Base-by-base conservation (phyloP, 2,888 invertebrate genomes). In the Idaea aversata region DNA sequence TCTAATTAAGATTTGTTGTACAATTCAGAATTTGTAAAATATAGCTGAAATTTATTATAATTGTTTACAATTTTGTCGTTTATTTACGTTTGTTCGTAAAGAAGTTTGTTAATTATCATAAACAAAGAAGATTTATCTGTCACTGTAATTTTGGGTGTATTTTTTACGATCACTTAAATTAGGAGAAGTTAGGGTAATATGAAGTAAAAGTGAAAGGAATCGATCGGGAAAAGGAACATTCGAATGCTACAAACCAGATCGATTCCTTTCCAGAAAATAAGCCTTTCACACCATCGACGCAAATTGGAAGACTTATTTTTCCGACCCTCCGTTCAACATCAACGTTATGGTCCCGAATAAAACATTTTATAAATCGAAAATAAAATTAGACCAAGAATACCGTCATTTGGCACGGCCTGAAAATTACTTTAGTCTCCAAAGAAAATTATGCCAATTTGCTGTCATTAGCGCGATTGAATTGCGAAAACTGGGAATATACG, bases 381-480 rank as follows among this genome's bases (percentile, higher is more conserved):
- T 64, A 61, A 66, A 68, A 64, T 66, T 59, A 64, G 47, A 47
- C 47, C 47, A 47, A 47, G 47, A 47, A 47, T 47, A 47, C 47
- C 47, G 47, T 70, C 78, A 82, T 82, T 79, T 78, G 66, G 70
- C 63, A 57, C 63, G 61, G 64, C 60, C 65, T 61, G 69, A 59
- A 59, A 59, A 59, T 59, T 34, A 72, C 77, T 79, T 78, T 77
- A 78, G 76, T 75, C 75, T 70, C 71, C 71, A 74, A 68, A 70
- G 77, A 77, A 81, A 82, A 85, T 85, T 78, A 84, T 78, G 78
- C 81, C 82, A 85, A 86, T 82, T 85, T 84, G 67, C 75, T 78
- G 77, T 81, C 82, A 85, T 84, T 85, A 84, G 78, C 75, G 73
- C 62, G 66, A 65, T 68, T 64, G 75, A 69, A 69, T 63, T 68